Evolutionary conservation across 2,888 invertebrate genomes (phyloP), one percentile per base, ranked within the genome.

Genomic region (Drosophila neonasuta): DNA sequence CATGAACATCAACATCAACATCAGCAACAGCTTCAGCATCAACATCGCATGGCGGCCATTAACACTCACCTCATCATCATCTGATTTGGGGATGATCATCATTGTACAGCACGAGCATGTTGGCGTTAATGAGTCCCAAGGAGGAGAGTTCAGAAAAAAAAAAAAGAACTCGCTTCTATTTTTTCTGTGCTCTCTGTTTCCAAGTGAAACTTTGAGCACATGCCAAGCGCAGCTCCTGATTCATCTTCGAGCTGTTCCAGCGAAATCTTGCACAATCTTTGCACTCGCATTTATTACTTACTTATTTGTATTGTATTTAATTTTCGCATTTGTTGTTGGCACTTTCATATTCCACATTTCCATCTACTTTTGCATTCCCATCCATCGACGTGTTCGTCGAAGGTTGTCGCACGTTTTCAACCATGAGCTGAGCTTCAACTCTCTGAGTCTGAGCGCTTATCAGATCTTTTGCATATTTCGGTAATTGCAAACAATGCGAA

Each of bases 121-220:
- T 41, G 72, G 69, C 63, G 72, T 65, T 77, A 77, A 77, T 77
- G 51, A 63, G 60, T 45, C 50, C 34, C 45, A 11, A 36, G n/a
- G 36, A 36, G 36, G 7, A 11, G 29, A 63, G 54, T 15, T 45
- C 39, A n/a, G 3, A 20, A 4, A 20, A 20, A 17, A 17, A 17
- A 13, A 41, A 13, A 41, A 24, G 24, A 24, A 41, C 39, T 41
- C 13, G 13, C 39, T 41, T 8, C 13, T 15, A 5, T 41, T 41
- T 15, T 7, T 3, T 15, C 2, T 41, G 32, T 10, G 6, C 9
- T 7, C 17, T 13, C 3, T 10, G 11, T 17, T 5, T 11, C 13
- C n/a, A 50, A 17, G n/a, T 17, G 11, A 48, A 34, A 49, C 52
- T 11, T 30, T 32, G 36, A 39, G 61, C 68, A 68, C 68, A 68